Conservation (phyloP, 2,113 vertebrate genomes). For the Megaceryle maxima region DNA sequence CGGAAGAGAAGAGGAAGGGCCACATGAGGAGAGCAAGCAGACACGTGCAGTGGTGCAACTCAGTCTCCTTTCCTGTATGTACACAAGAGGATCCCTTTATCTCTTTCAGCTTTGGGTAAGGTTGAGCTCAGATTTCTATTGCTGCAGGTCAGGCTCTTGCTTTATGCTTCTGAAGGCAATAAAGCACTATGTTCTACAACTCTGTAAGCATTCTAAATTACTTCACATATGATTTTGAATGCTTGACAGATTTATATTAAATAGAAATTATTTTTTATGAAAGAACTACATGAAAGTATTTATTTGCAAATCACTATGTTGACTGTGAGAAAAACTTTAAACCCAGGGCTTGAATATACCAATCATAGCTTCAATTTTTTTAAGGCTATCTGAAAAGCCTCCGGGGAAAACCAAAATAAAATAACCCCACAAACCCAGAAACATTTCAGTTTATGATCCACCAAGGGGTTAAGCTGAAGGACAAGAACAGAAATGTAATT, state of each 20-base stretch:
- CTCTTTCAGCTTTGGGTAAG: neutral
- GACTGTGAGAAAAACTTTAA: neutral
- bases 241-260: constrained; percentile 49
- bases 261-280: constrained; percentile 19
- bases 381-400: neutral
- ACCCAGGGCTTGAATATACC: neutral
- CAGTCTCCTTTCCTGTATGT: neutral
- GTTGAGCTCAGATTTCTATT: constrained; percentile 3
- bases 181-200: neutral
- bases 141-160: neutral
- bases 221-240: constrained; percentile 17
- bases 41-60: neutral
- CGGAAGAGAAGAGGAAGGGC: neutral
- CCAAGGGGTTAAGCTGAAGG: constrained; percentile 43
- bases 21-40: neutral
- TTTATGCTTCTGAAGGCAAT: neutral
- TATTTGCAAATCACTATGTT: constrained; percentile 9
- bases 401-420: neutral
- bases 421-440: neutral
- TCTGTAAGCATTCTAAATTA: constrained; percentile 19
- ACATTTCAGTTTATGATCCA: neutral
- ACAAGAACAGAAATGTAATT: constrained; percentile 10
- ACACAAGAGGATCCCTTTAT: neutral
- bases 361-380: neutral
- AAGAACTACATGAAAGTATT: neutral